These are phyloP conservation scores for Alligator sinensis DNA, from an alignment of 2,113 vertebrate genomes.

Conservation along the genomic window DNA sequence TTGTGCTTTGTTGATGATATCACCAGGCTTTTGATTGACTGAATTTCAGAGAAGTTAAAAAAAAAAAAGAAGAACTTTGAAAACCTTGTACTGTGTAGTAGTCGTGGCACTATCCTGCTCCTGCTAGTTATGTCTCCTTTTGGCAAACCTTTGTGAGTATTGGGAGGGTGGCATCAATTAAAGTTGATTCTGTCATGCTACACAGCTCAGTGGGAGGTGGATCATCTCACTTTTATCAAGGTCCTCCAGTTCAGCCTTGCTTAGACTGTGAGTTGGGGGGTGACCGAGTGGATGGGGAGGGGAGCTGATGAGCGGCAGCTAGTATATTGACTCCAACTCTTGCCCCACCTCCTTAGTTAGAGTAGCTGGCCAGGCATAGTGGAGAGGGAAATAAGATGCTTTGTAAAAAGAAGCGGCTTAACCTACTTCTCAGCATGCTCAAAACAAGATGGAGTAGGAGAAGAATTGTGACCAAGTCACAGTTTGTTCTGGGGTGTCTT, in stretches of 20 bases:
- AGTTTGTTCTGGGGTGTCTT: background rate
- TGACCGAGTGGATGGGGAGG: background rate
- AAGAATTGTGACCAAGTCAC: background rate
- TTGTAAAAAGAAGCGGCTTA: background rate
- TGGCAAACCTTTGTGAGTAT: background rate
- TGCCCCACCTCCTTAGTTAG: background rate
- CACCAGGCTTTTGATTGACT: accelerated
- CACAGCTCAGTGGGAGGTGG: background rate
- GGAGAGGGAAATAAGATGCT: background rate
- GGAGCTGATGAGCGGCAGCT: background rate
- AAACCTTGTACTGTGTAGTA: background rate
- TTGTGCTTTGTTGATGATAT: background rate
- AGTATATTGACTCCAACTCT: background rate
- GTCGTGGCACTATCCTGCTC: accelerated
- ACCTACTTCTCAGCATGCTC: background rate
- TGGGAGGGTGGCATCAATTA: accelerated
- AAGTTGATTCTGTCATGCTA: background rate
- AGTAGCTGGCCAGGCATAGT: background rate
- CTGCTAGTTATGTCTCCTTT: accelerated
- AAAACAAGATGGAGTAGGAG: background rate
- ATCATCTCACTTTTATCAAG: accelerated
- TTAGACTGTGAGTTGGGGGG: too few species aligned
- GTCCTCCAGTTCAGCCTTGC: background rate
- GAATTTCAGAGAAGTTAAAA: too few species aligned
- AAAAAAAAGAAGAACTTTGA: background rate